phyloP scores from a whole-genome alignment of 2,797 vertebrate species.

The Sylvia borin region DNA sequence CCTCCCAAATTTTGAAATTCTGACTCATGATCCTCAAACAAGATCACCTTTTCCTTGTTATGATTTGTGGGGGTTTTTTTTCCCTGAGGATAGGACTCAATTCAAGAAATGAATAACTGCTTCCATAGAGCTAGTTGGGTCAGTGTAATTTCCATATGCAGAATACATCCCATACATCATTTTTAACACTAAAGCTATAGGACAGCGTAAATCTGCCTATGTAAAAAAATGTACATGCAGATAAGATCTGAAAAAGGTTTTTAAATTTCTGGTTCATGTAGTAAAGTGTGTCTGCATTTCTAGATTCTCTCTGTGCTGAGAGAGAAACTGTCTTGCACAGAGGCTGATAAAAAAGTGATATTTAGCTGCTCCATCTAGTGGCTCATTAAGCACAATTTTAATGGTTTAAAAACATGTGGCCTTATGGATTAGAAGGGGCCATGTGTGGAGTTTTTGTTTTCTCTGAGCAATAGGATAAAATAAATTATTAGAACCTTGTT shows the following conservation, averaged over 20 bases:
- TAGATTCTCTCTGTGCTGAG: background rate
- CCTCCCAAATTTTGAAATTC: background rate
- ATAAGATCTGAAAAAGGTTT: background rate
- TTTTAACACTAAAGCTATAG: background rate
- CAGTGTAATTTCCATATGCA: background rate
- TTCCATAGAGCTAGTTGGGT: background rate
- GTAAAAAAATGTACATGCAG: background rate
- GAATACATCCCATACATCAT: accelerated
- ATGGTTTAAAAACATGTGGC: background rate
- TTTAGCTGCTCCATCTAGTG: constrained; percentile 48
- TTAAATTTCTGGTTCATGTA: background rate
- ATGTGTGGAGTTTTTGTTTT: accelerated
- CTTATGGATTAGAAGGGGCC: background rate
- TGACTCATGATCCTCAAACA: background rate
- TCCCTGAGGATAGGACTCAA: background rate
- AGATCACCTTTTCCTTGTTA: background rate
- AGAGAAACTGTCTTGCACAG: background rate
- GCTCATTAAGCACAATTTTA: background rate
- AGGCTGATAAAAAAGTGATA: background rate
- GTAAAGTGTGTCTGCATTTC: background rate
- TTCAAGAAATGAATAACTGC: background rate
- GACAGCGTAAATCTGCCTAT: background rate
- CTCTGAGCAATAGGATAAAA: background rate
- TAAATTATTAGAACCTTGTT: background rate
- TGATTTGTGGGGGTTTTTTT: background rate